Base-by-base conservation (phyloP, 1,140 invertebrate species). In the Melipona quadrifasciata region DNA sequence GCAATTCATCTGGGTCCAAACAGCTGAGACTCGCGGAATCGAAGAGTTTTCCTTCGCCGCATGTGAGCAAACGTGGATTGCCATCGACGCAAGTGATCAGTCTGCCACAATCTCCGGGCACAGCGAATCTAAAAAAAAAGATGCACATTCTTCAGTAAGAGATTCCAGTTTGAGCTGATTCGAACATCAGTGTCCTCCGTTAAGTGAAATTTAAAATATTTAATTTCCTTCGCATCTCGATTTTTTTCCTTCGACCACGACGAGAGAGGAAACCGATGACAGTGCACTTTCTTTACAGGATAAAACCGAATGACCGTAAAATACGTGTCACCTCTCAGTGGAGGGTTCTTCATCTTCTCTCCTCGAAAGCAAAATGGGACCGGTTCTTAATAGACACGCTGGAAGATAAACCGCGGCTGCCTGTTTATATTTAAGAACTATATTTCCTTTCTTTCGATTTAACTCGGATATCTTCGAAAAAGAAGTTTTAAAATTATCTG, bases 71-170 rank as follows among this genome's bases (percentile, higher is more conserved):
- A 86, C 98, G 96, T 2, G 98, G 98, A 92, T 97, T 96, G 8
- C 97, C 97, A 86, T 98, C 97, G 51, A 98, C 98, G 92, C 98
- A 99, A 47, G 98, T 98, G 92, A 99, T 98, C 67, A 98, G 95
- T 75, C 97, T 96, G 90, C 97, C 96, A 92, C 97, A 98, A 91
- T 98, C 97, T 47, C 97, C 97, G 27, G 97, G 97, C 24, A 98
- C 97, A 0, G 97, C 95, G 95, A 98, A 99, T 82, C 98, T 95
- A 61, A 81, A 89, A 85, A 77, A 57, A 6, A 57, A 55, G 5
- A 47, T 8, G 2, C 17, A 65, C 21, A 58, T 58, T 58, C 8
- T 21, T 58, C 19, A 73, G 31, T 55, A 19, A 55, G 2, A 6
- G 24, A n/a, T 16, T 31, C 14, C 31, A 8, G 64, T 57, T 57